Base-by-base conservation (phyloP, 2,113 vertebrate genomes). In the Fregata magnificens region DNA sequence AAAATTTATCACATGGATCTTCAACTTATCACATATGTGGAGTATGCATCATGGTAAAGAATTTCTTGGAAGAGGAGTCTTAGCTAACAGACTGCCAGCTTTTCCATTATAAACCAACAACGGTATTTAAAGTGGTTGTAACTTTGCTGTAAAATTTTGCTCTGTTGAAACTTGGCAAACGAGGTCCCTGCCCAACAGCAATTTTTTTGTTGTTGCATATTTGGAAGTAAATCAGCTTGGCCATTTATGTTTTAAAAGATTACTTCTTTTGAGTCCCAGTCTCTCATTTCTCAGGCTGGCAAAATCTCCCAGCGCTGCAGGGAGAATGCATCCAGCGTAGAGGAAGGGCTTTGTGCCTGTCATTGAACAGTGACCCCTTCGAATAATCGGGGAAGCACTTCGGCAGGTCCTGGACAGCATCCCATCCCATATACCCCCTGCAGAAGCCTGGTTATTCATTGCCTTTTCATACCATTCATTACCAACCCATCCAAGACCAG, bases 171-270 rank as follows among this genome's bases (percentile, higher is more conserved):
- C 90, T 95, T 97, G 95, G 88, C 90, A 95, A 77, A 74, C 0
- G 1, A 80, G 80, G 56, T 86, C 53, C 53, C n/a, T 96, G 82
- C 95, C 95, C 90, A 71, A 94, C 69, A 95, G 95, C 77, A 69
- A 50, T 93, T 81, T 61, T 79, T 81, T 66, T 82, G 47, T 53
- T 70, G 52, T 82, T 49, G 34, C 2, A 7, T 90, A 42, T 92
- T 97, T 92, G 86, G 90, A 95, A 96, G 89, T 65, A 82, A 95
- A 97, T 96, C 93, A 90, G 89, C 83, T 95, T 92, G 96, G 93
- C 84, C 77, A 42, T 96, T 96, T 96, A 67, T 94, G 61, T 91
- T 94, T 85, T 34, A 76, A 80, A 91, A 95, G 91, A 89, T 96
- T 90, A 92, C 85, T 88, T 84, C 93, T 88, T 96, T 45, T 78